phyloP scores from a whole-genome alignment of 2,888 invertebrate species.

The Rotaria socialis region DNA sequence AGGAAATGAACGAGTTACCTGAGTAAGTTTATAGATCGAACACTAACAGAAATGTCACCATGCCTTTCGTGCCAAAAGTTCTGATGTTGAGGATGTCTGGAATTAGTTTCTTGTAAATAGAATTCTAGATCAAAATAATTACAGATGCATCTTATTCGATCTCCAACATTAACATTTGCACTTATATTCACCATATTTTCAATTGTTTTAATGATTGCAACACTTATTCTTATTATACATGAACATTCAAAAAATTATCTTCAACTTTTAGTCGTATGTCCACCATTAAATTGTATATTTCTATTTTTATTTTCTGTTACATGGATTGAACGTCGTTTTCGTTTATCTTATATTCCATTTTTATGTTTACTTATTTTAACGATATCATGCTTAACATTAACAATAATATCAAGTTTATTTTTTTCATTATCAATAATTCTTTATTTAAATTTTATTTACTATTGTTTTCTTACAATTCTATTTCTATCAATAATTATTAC shows the following conservation, averaged over 20 bases:
- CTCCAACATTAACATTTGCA: not conserved
- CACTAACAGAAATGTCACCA: too few species aligned
- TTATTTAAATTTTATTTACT: not conserved
- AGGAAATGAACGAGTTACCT: too few species aligned
- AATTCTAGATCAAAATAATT: too few species aligned
- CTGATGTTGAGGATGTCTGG: too few species aligned
- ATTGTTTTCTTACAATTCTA: not conserved
- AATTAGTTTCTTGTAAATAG: too few species aligned
- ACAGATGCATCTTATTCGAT: not conserved
- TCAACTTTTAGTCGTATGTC: not conserved
- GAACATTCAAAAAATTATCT: not conserved
- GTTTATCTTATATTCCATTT: not conserved
- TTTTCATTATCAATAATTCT: not conserved
- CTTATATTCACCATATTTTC: not conserved
- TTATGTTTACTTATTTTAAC: not conserved
- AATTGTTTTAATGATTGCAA: not conserved
- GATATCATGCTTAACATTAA: not conserved
- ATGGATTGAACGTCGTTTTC: conserved; percentile 16
- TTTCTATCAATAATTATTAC: not conserved
- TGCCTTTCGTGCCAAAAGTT: too few species aligned
- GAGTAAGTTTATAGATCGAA: too few species aligned
- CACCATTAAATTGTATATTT: not conserved
- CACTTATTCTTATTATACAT: not conserved
- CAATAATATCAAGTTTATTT: not conserved
- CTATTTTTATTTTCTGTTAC: not conserved